Evolutionary conservation across 2,888 invertebrate species (phyloP).

Genomic region (Yponomeuta plumbellus): DNA sequence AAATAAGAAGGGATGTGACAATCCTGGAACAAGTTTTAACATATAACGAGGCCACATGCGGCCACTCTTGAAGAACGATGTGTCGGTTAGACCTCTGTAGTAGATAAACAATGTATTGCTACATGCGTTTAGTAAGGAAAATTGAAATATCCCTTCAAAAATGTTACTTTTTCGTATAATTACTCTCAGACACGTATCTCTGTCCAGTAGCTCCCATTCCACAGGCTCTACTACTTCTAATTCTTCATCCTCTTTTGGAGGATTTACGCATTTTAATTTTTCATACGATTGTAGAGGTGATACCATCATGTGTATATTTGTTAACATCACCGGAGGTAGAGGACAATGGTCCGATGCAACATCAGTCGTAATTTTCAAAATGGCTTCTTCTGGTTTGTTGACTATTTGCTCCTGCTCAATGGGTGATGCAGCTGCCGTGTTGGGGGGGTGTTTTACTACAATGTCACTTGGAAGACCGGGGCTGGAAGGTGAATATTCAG

Average conservation of each 20-base stretch:
- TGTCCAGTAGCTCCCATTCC: not conserved
- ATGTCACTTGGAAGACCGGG: not conserved
- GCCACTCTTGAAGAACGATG: not conserved
- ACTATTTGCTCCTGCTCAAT: slow-evolving; percentile 6
- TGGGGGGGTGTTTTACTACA: not conserved
- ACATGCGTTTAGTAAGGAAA: not conserved
- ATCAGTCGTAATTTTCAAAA: not conserved
- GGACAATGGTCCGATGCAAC: not conserved
- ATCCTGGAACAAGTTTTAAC: not conserved
- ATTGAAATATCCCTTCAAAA: not conserved
- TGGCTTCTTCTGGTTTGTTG: not conserved
- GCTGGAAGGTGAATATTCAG: not conserved
- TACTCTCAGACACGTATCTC: not conserved
- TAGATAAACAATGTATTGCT: not conserved
- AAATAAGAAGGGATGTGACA: not conserved
- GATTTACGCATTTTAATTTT: not conserved
- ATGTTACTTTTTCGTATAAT: not conserved
- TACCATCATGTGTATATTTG: not conserved
- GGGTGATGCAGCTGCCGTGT: not conserved
- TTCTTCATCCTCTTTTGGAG: not conserved
- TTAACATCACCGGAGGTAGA: not conserved
- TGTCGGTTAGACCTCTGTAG: not conserved
- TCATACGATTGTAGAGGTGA: slow-evolving; percentile 1
- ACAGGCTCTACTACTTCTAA: not conserved
- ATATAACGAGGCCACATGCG: not conserved